Evolutionary conservation across 2,113 vertebrate genomes (phyloP).

Genomic region (Myotis brandtii): DNA sequence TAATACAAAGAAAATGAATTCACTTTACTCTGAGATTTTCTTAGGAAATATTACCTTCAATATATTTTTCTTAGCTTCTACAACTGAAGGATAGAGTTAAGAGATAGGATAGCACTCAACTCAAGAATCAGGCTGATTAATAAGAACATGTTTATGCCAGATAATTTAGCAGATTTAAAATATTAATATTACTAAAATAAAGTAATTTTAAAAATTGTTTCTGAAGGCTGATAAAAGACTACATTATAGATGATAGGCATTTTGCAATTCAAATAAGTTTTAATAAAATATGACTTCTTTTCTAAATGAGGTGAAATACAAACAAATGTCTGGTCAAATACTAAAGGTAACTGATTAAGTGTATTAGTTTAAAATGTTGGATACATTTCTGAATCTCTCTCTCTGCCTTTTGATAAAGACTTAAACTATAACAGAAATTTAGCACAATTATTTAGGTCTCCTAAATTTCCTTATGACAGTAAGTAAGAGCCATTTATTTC

Average conservation of each 20-base stretch:
- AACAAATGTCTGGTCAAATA: neutral
- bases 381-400: neutral
- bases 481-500: neutral
- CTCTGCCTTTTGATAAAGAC: neutral
- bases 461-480: neutral
- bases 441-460: neutral
- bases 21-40: neutral
- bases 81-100: neutral
- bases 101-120: neutral
- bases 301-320: neutral
- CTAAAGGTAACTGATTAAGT: neutral
- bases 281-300: neutral
- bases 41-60: neutral
- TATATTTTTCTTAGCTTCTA: neutral
- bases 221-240: neutral
- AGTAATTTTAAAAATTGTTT: neutral
- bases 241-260: neutral
- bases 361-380: neutral
- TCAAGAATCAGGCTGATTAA: slow-evolving; percentile 51
- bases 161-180: slow-evolving; percentile 26
- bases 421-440: neutral
- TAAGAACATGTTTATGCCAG: neutral
- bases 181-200: slow-evolving; percentile 29
- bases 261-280: slow-evolving; percentile 22
- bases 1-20: neutral